Percentiles rank a stretch among this genome's conserved stretches.
These are phyloP conservation scores for Stigmatopora nigra DNA, from an alignment of 2,113 vertebrate genomes.

Conservation along the genomic window DNA sequence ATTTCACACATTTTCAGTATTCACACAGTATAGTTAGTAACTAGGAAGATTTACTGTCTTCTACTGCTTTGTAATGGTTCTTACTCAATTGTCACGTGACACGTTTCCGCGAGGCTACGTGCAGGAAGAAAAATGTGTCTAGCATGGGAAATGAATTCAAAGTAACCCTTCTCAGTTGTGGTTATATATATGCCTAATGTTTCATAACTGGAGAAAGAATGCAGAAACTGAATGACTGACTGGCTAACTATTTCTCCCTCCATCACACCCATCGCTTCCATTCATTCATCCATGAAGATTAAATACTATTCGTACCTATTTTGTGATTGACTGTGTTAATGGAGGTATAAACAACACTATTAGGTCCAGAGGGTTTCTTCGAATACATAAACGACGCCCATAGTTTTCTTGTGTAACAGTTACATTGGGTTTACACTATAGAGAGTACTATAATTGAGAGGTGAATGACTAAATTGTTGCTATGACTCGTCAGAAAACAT, in stretches of 20 bases:
- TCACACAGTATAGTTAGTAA: neutral
- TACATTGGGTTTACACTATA: too few species aligned
- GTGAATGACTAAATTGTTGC: neutral
- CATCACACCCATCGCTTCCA: too few species aligned
- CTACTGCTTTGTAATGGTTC: neutral
- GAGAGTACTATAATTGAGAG: too few species aligned
- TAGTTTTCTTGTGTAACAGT: too few species aligned
- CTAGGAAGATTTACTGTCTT: neutral
- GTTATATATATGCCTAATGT: neutral
- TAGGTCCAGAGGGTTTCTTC: too few species aligned
- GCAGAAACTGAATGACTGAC: too few species aligned
- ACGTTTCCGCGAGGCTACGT: conserved; percentile 44
- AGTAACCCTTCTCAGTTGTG: conserved; percentile 14
- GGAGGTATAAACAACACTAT: too few species aligned
- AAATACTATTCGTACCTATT: too few species aligned
- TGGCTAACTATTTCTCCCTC: too few species aligned
- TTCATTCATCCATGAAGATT: too few species aligned
- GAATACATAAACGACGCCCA: too few species aligned
- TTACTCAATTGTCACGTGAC: conserved; percentile 6
- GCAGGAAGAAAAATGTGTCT: conserved; percentile 35
- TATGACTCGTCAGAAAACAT: neutral
- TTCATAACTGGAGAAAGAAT: conserved; percentile 5
- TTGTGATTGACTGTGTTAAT: too few species aligned
- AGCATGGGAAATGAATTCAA: conserved; percentile 47
- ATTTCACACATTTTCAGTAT: neutral